Conservation (phyloP, 2,113 vertebrate genomes). For the Microcebus ravelobensis region DNA sequence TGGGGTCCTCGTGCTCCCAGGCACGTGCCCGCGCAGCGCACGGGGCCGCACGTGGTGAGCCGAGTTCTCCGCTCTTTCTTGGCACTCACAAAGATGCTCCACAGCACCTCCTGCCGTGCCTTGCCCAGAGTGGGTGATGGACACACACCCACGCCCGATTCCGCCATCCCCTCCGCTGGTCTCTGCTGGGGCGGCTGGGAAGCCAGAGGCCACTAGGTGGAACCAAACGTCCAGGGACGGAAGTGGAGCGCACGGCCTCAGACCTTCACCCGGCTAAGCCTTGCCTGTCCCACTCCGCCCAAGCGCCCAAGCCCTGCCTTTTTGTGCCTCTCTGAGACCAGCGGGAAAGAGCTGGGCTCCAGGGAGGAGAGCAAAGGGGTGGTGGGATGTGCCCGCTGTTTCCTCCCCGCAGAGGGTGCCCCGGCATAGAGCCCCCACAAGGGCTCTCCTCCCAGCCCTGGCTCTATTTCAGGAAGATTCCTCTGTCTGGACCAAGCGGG, state of each 20-base stretch:
- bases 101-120: fast-evolving
- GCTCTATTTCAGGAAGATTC: neutral
- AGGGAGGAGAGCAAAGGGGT: neutral
- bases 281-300: fast-evolving
- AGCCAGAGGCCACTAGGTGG: conserved; percentile 66
- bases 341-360: neutral
- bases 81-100: fast-evolving
- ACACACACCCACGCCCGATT: no score
- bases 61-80: neutral
- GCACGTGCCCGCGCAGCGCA: no score
- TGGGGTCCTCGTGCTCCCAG: neutral
- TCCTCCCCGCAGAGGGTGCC: neutral
- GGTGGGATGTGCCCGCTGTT: fast-evolving
- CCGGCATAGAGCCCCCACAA: neutral
- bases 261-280: fast-evolving
- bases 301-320: neutral
- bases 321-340: neutral
- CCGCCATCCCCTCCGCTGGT: fast-evolving
- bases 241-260: fast-evolving
- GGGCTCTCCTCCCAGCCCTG: neutral
- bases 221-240: conserved; percentile 7
- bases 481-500: no score
- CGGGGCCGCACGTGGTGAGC: fast-evolving
- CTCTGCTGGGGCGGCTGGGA: neutral
- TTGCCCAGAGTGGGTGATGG: fast-evolving